Evolutionary conservation across 2,888 invertebrate species (phyloP), one percentile per base, ranked within the genome.

Genomic region (Drosophila nigricruria): DNA sequence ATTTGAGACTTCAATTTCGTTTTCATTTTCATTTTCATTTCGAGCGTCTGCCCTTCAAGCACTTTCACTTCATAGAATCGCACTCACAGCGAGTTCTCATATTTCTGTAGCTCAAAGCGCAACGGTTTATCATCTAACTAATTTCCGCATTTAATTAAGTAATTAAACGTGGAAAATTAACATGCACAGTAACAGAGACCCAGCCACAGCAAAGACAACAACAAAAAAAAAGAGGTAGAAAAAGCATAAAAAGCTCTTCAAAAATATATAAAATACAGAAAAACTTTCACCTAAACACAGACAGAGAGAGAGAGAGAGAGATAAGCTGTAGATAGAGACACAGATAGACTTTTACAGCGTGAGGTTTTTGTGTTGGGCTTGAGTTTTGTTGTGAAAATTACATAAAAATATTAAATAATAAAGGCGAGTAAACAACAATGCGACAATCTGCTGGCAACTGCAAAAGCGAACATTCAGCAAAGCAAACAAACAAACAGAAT

Each of bases 81-180:
- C 50, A 50, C 27, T 54, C 43, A 30, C 25, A 73, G 27, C 30
- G 23, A 23, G 62, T 54, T 77, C 70, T 77, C 79, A 73, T 81
- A 67, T 81, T 69, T 25, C 32, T 58, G 34, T 6, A 58, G 38
- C 59, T 60, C 23, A 50, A 45, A 25, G 53, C 30, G 36, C 30
- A 38, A 36, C 38, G 53, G 40, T 65, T 67, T 70, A 79, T 75
- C 59, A 77, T 69, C 61, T 64, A 67, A 71, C 80, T 83, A 82
- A 82, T 86, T 84, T 82, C 81, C 79, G 72, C 83, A 86, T 75
- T 86, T 78, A 88, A 84, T 84, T 78, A 71, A 73, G 83, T 65
- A 84, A 88, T 81, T 81, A 80, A 86, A 82, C 68, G 69, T 69
- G 68, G 27, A 56, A 73, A 79, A 64, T 70, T 58, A 76, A 65